Conservation (phyloP, 2,113 vertebrate species). For the Eudyptes chrysolophus region DNA sequence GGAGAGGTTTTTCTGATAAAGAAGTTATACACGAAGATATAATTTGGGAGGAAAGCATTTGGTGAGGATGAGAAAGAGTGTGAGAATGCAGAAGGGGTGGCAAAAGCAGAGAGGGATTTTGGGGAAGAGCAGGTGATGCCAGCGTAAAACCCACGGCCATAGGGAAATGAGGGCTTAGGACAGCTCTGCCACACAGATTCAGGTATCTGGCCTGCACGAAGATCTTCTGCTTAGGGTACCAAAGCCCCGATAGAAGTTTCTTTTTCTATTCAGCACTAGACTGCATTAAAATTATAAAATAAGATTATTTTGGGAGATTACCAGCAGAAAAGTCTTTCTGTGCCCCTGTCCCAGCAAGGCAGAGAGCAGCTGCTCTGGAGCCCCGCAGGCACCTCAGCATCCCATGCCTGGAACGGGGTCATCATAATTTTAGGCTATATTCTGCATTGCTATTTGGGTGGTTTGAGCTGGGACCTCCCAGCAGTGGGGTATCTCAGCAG, state of each 20-base stretch:
- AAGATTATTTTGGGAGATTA: background rate
- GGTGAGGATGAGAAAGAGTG: background rate
- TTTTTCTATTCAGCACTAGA: background rate
- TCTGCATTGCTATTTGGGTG: background rate
- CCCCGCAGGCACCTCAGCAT: accelerated
- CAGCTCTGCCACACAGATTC: background rate
- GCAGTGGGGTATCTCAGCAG: background rate
- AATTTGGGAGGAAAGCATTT: background rate
- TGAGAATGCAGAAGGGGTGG: background rate
- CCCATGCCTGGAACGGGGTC: background rate
- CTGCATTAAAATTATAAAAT: background rate
- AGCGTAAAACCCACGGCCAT: background rate
- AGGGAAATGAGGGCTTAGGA: background rate
- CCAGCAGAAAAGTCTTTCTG: background rate
- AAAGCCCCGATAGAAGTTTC: background rate
- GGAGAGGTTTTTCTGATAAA: background rate
- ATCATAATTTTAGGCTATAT: background rate
- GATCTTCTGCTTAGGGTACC: background rate
- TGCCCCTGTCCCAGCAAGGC: background rate
- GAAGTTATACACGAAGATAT: background rate
- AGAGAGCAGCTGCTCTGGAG: background rate
- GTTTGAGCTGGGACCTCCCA: background rate
- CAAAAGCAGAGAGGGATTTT: background rate
- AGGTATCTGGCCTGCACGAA: background rate
- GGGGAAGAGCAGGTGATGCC: background rate